Evolutionary conservation across 2,113 vertebrate genomes (phyloP).

Genomic region (Elachura formosa): DNA sequence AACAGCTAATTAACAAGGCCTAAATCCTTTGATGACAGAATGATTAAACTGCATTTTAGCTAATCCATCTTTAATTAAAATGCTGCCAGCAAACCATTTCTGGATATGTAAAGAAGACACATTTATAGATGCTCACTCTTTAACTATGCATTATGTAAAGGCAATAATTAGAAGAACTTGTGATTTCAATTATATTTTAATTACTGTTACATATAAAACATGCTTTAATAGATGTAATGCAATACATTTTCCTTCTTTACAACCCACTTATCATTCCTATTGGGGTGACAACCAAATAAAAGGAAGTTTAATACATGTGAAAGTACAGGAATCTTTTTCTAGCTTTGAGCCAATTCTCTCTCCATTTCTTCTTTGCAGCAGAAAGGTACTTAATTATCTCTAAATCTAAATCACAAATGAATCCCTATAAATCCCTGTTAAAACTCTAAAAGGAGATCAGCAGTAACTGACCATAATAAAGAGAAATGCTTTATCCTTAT

Average conservation of each 20-base stretch:
- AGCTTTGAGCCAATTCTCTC: conserved; percentile 34
- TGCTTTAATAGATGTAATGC: conserved; percentile 64
- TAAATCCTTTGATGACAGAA: conserved; percentile 72
- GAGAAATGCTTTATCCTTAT: background rate
- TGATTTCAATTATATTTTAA: conserved; percentile 78
- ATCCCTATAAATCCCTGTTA: conserved; percentile 34
- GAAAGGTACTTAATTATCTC: conserved; percentile 51
- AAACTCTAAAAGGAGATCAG: conserved; percentile 26
- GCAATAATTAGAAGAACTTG: conserved; percentile 73
- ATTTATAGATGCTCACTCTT: conserved; percentile 72
- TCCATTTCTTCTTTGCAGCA: background rate
- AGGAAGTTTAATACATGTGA: conserved; percentile 5
- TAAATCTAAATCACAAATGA: conserved; percentile 29
- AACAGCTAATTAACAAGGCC: conserved; percentile 75
- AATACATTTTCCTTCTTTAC: conserved; percentile 61
- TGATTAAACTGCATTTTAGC: conserved; percentile 75
- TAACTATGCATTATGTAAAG: conserved; percentile 73
- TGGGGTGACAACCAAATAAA: conserved; percentile 59
- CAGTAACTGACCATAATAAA: conserved; percentile 30
- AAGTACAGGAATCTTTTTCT: background rate
- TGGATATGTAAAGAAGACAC: conserved; percentile 66
- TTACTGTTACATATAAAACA: conserved; percentile 71
- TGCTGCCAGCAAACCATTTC: conserved; percentile 67
- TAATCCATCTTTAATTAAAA: conserved; percentile 84
- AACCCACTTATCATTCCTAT: conserved; percentile 55